Conservation (phyloP, 2,113 vertebrate species). For the Corvus hawaiiensis region DNA sequence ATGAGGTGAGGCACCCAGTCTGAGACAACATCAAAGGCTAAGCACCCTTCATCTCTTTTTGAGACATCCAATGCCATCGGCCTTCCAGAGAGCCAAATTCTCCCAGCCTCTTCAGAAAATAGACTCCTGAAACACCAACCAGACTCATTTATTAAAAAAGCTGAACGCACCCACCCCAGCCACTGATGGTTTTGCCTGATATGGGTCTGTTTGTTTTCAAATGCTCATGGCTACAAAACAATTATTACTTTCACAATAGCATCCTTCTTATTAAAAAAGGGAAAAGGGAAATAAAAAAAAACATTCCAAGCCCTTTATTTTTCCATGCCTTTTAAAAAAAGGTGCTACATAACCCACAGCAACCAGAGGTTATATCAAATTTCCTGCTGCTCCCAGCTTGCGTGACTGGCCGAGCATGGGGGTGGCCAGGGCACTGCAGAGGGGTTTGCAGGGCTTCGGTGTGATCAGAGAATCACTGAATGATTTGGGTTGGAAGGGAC, state of each 20-base stretch:
- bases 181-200: neutral
- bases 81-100: neutral
- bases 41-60: neutral
- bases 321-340: constrained; percentile 24
- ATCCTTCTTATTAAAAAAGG: neutral
- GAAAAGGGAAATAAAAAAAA: neutral
- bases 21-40: neutral
- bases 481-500: neutral
- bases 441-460: neutral
- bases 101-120: neutral
- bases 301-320: neutral
- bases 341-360: neutral
- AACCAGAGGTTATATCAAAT: neutral
- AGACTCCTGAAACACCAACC: neutral
- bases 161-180: neutral
- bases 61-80: rapidly evolving
- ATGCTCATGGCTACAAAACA: neutral
- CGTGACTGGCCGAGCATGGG: neutral
- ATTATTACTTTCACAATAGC: neutral
- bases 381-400: constrained; percentile 16
- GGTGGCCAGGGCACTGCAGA: neutral
- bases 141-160: neutral
- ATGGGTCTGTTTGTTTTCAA: neutral
- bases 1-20: neutral
- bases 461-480: neutral